Base-by-base conservation (phyloP, 2,888 invertebrate species). In the Trachelus iudaicus region DNA sequence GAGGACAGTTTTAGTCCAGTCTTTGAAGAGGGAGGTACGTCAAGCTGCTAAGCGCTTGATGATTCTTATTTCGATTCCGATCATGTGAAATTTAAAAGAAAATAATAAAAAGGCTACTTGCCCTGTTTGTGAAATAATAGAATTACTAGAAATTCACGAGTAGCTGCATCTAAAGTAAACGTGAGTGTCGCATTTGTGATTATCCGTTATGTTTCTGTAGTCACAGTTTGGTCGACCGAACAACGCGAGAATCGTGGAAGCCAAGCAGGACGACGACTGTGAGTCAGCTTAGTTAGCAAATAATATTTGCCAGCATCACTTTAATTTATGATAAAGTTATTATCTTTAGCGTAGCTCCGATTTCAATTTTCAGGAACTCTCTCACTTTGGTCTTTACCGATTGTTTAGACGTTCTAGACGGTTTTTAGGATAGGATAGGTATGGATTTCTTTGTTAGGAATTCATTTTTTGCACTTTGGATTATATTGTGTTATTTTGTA, bases 81-180 rank as follows among this genome's bases (percentile, higher is more conserved):
- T 86, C 82, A 85, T 87, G 85, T 82, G 76, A 80, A 84, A 80
- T 82, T 79, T 69, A 73, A 69, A 75, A 75, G 83, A 84, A 82
- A 82, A 81, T 81, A 79, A 79, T 83, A 79, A 80, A 82, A 81
- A 79, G 84, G 77, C 85, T 81, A 56, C 81, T 82, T 77, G 83
- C 85, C 71, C 87, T 86, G 56, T 23, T 6, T 77, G 87, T 88
- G 69, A 89, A 90, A 89, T 90, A 90, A 86, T 88, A 86, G 81
- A 56, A 9, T 23, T 23, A 56, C 23, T 23, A 56, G 56, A 56
- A 56, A 56, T 56, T 23, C 9, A 56, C 56, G 56, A 23, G 56
- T 56, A 23, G 23, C 23, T 56, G 23, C 23, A 23, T 9, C 23
- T 23, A 9, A 56, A 56, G 56, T 56, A 23, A 23, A 56, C 56